These are phyloP conservation scores for Chloroclystis v-ata DNA, from an alignment of 2,888 invertebrate species.

Conservation along the genomic window DNA sequence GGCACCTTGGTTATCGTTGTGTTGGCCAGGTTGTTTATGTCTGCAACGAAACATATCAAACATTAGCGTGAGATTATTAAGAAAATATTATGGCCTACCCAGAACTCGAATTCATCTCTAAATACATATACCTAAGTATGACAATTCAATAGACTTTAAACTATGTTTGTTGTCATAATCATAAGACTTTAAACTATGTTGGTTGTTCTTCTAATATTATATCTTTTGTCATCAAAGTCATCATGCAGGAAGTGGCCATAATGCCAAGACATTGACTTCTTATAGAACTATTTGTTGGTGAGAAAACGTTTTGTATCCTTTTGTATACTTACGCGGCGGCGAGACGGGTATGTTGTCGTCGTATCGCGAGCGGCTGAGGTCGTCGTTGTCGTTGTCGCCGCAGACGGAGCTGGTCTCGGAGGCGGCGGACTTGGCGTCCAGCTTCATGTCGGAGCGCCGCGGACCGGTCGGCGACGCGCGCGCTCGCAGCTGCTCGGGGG, in stretches of 20 bases:
- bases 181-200: too few species aligned
- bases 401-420: slow-evolving; percentile 86
- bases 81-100: too few species aligned
- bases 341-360: slow-evolving; percentile 77
- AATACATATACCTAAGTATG: too few species aligned
- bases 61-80: not conserved
- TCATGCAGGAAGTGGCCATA: too few species aligned
- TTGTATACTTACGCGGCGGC: slow-evolving; percentile 80
- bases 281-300: too few species aligned
- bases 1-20: slow-evolving; percentile 82
- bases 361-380: slow-evolving; percentile 83
- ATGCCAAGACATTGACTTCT: too few species aligned
- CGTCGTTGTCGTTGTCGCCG: slow-evolving; percentile 90
- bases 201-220: too few species aligned
- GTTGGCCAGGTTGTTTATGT: slow-evolving; percentile 77
- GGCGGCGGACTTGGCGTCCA: slow-evolving; percentile 86
- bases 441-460: slow-evolving; percentile 84
- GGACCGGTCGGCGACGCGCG: slow-evolving; percentile 92
- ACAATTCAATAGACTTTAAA: too few species aligned
- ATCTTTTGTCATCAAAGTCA: too few species aligned
- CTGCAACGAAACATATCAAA: slow-evolving; percentile 44
- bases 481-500: slow-evolving; percentile 88
- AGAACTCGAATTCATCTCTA: too few species aligned
- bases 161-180: too few species aligned
- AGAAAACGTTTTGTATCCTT: too few species aligned